Conservation (phyloP, 2,113 vertebrate species). For the Corythornis cristatus region DNA sequence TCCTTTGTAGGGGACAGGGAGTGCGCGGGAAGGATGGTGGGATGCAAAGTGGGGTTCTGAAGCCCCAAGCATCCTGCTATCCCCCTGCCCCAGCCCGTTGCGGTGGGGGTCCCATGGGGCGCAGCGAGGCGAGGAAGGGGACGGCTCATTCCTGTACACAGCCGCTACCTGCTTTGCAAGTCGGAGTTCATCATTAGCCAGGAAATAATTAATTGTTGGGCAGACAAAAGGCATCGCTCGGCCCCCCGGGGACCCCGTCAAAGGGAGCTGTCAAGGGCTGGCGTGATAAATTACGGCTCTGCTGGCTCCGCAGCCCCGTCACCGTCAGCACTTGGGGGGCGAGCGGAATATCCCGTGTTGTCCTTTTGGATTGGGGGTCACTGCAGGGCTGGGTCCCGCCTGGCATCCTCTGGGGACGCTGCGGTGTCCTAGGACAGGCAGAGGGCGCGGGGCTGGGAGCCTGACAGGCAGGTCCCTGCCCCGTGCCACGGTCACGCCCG, state of each 20-base stretch:
- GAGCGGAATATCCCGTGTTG: neutral
- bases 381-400: fast-evolving
- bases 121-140: fast-evolving
- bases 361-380: neutral
- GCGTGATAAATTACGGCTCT: neutral
- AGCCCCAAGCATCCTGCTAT: fast-evolving
- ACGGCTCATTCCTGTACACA: neutral
- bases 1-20: fast-evolving
- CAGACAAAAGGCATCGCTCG: conserved; percentile 64
- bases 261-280: conserved; percentile 37
- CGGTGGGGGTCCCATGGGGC: neutral
- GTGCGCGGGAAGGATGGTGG: fast-evolving
- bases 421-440: neutral
- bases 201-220: conserved; percentile 77
- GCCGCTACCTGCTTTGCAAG: neutral
- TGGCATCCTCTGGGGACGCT: fast-evolving
- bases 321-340: neutral
- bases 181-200: conserved; percentile 68
- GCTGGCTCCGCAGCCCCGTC: neutral
- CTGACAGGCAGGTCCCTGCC: neutral
- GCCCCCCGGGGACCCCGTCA: conserved; percentile 43
- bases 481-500: fast-evolving
- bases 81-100: no score
- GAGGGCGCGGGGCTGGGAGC: neutral
- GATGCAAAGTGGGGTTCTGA: no score